Evolutionary conservation across 2,797 vertebrate species (phyloP), one percentile per base, ranked within the genome.

Genomic region (Arrhamphus sclerolepis): DNA sequence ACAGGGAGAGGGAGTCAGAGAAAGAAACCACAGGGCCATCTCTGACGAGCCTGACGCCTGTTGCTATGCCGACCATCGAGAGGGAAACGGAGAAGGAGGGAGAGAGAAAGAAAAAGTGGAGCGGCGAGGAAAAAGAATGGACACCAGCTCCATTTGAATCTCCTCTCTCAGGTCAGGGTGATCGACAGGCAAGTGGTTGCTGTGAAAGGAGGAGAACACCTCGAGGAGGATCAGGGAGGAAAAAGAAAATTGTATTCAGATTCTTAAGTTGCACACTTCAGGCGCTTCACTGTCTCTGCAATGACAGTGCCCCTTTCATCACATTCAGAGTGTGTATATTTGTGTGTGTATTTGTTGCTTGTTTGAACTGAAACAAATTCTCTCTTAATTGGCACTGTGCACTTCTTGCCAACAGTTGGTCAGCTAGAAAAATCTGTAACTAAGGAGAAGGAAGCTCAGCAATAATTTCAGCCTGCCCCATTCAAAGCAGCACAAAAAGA

Each of bases 1-100:
- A 11, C 42, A 31, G 69, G 31, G 38, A 68, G 73, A 77, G 63
- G 47, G 62, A 79, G 65, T 56, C 40, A 54, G 74, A 62, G 72
- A 75, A 80, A 82, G 54, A 59, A 68, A 85, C 81, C 84, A 83
- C 84, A 84, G 84, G 72, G 86, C 85, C 90, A 85, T 88, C 88
- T 88, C 87, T 87, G 85, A 88, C 57, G 72, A 88, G 87, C 72
- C 85, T 84, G 88, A 90, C 76, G 88, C 91, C 89, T 93, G 93
- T 94, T 93, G 92, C 93, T 90, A 94, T 93, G 92, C 91, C 92
- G 87, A 93, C 92, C 85, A 75, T 56, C 75, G 75, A 87, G 84
- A 69, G 62, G 80, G 80, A 79, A 66, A 70, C 74, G 74, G 55
- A 73, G 42, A 72, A 60, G 70, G 48, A 44, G 46, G 55, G 79